A percentile compares a stretch with the other conserved stretches of the same genome.
phyloP scores from a whole-genome alignment of 1,140 invertebrate species.

The Halesus radiatus region DNA sequence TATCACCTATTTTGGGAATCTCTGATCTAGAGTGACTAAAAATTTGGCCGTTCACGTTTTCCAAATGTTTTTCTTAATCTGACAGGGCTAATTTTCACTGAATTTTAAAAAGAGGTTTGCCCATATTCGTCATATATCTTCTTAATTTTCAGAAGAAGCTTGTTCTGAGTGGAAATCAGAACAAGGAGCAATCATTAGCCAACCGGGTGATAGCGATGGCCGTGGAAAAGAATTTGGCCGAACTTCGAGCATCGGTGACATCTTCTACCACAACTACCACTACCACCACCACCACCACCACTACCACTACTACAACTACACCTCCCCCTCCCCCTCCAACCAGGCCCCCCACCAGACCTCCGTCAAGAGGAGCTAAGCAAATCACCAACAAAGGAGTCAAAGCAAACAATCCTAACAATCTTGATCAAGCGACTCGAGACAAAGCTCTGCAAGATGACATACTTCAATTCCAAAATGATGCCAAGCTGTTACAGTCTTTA shows the following conservation, averaged over 20 bases:
- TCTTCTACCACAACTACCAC: conserved; percentile 51
- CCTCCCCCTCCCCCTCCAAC: conserved; percentile 57
- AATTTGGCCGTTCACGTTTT: too few relatives aligned
- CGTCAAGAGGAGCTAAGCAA: conserved; percentile 53
- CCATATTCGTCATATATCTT: too few relatives aligned
- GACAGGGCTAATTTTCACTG: too few relatives aligned
- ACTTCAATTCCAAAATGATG: conserved; percentile 68
- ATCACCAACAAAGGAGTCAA: conserved; percentile 44
- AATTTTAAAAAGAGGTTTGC: too few relatives aligned
- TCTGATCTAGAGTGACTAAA: too few relatives aligned
- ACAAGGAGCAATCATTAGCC: conserved; percentile 64
- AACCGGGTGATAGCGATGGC: conserved; percentile 69
- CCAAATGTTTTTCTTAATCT: too few relatives aligned
- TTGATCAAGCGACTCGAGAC: conserved; percentile 42
- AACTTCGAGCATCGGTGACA: conserved; percentile 61
- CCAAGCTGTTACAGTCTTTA: conserved; percentile 66
- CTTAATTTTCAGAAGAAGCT: conserved; percentile 45
- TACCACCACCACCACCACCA: conserved; percentile 47
- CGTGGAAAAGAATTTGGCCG: conserved; percentile 67
- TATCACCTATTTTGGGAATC: too few relatives aligned
- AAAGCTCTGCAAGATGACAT: conserved; percentile 68
- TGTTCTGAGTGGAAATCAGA: conserved; percentile 7
- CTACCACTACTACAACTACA: conserved; percentile 50
- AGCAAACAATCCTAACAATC: conserved; percentile 19
- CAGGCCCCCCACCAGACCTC: conserved; percentile 56